These are phyloP conservation scores for Lysiphlebus fabarum DNA, from an alignment of 1,140 invertebrate genomes.

Conservation along the genomic window DNA sequence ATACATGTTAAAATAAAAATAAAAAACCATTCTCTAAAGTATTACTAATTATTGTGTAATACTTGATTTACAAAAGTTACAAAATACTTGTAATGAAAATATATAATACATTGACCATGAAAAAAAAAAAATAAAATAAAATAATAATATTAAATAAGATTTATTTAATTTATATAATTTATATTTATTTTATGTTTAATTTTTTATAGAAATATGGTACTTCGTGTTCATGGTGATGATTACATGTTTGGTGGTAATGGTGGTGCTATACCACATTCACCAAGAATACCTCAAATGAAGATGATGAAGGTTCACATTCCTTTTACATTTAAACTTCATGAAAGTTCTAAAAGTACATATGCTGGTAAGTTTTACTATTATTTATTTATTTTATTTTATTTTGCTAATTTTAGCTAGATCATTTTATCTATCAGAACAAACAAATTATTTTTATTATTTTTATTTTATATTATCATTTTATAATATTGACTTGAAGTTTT, in stretches of 20 bases:
- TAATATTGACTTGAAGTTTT: no score
- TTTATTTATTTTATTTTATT: no score
- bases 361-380: slow-evolving; percentile 45
- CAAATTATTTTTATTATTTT: no score
- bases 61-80: no score
- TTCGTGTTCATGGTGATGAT: slow-evolving; percentile 69
- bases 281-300: slow-evolving; percentile 69
- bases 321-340: slow-evolving; percentile 72
- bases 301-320: slow-evolving; percentile 79
- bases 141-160: background rate
- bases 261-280: slow-evolving; percentile 58
- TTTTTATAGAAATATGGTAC: slow-evolving; percentile 73
- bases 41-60: no score
- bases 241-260: slow-evolving; percentile 60
- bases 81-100: background rate
- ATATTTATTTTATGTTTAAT: slow-evolving; percentile 5
- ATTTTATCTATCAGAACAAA: no score
- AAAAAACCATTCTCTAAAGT: no score
- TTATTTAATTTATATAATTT: background rate
- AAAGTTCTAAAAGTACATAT: slow-evolving; percentile 58
- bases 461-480: no score
- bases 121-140: background rate
- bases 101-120: background rate
- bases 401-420: no score
- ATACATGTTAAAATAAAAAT: no score